Evolutionary conservation across 64 coral and sea anemone genomes (phyloP).

Genomic region (Montipora capricornis): DNA sequence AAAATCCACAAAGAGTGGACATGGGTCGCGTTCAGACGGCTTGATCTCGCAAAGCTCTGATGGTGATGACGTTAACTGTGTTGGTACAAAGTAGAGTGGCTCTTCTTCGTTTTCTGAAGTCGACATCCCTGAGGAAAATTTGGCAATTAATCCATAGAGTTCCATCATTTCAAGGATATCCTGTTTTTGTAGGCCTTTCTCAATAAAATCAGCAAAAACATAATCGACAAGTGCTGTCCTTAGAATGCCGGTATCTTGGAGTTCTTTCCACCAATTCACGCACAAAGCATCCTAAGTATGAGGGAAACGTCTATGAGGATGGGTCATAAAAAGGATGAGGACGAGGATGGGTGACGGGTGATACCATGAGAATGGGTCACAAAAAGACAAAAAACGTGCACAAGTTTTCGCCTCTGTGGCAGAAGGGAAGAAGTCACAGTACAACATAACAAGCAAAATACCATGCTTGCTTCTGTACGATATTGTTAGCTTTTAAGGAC

Average conservation of each 20-base stretch:
- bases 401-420: too few species aligned
- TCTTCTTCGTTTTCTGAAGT: not conserved
- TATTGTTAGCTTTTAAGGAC: too few species aligned
- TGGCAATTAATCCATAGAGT: slow-evolving; percentile 62
- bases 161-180: slow-evolving; percentile 75
- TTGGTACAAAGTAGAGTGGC: slow-evolving; percentile 47
- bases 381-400: too few species aligned
- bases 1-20: too few species aligned
- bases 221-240: slow-evolving; percentile 51
- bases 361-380: too few species aligned
- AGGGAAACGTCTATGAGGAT: too few species aligned
- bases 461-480: too few species aligned
- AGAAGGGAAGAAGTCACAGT: too few species aligned
- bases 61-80: slow-evolving; percentile 43
- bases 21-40: too few species aligned
- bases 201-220: slow-evolving; percentile 37
- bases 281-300: slow-evolving; percentile 32
- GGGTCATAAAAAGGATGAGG: too few species aligned
- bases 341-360: too few species aligned
- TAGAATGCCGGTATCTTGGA: slow-evolving; percentile 55
- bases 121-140: not conserved
- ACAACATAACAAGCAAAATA: too few species aligned
- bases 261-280: slow-evolving; percentile 21
- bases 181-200: slow-evolving; percentile 9
- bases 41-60: not conserved